These are phyloP conservation scores for Avahi laniger DNA, from an alignment of 2,797 vertebrate species.

Conservation along the genomic window DNA sequence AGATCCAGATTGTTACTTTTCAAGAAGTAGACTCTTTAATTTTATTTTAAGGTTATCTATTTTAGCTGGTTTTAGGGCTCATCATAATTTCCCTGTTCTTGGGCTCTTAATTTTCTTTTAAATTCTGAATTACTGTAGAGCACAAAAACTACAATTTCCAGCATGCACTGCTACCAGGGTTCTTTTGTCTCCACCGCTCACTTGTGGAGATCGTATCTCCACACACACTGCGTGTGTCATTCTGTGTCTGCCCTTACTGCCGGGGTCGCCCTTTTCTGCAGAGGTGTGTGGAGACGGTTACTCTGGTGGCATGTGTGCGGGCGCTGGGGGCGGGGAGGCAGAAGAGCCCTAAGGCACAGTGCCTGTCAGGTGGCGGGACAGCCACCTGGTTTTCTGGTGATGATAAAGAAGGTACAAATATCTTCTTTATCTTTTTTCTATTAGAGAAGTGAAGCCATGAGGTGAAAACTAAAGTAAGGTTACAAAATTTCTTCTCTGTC, in stretches of 20 bases:
- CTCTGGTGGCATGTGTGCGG: background rate
- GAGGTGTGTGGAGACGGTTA: background rate
- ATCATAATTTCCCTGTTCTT: background rate
- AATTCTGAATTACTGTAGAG: background rate
- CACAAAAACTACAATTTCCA: conserved; percentile 10
- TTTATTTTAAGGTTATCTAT: background rate
- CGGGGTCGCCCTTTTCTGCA: background rate
- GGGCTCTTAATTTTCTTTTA: background rate
- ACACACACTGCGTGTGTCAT: background rate
- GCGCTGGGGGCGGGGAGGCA: background rate
- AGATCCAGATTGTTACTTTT: background rate
- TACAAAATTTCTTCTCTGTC: background rate
- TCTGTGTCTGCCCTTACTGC: background rate
- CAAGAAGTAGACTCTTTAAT: background rate
- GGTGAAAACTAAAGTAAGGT: background rate
- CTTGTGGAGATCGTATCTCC: background rate
- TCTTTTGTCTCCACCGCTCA: background rate
- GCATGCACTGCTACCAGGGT: background rate
- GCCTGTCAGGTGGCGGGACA: background rate
- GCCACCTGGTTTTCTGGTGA: background rate
- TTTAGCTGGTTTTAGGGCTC: background rate
- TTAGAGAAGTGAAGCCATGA: background rate
- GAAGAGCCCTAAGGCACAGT: background rate
- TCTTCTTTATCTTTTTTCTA: background rate
- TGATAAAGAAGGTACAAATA: background rate